Conservation (phyloP, 2,113 vertebrate species). For the Dromiciops gliroides region DNA sequence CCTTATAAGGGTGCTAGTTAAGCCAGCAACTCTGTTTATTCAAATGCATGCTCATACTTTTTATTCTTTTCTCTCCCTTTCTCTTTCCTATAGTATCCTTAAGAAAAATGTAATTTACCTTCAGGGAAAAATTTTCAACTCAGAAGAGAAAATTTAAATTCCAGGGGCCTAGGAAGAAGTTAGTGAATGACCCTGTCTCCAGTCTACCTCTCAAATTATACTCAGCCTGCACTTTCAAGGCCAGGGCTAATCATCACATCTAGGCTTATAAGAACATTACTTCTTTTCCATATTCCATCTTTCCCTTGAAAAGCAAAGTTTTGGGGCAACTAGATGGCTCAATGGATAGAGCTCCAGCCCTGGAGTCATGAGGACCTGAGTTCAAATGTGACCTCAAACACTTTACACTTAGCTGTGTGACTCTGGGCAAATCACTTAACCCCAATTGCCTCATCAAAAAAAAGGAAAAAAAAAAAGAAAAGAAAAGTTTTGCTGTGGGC, state of each 20-base stretch:
- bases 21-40: neutral
- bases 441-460: no score
- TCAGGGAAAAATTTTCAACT: neutral
- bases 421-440: no score
- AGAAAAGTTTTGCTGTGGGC: neutral
- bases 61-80: neutral
- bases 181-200: neutral
- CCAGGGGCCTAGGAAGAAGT: neutral
- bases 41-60: neutral
- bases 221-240: neutral
- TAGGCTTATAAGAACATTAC: neutral
- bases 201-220: neutral
- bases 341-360: no score
- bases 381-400: no score
- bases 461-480: no score
- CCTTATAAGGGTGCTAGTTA: neutral
- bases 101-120: neutral
- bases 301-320: slow-evolving; percentile 25
- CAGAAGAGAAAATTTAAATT: neutral
- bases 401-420: no score
- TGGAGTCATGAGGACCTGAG: no score
- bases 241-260: neutral
- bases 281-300: slow-evolving; percentile 1
- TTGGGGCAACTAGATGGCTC: no score
- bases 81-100: slow-evolving; percentile 6